Conservation (phyloP, 1,140 invertebrate genomes). For the Cepaea nemoralis region DNA sequence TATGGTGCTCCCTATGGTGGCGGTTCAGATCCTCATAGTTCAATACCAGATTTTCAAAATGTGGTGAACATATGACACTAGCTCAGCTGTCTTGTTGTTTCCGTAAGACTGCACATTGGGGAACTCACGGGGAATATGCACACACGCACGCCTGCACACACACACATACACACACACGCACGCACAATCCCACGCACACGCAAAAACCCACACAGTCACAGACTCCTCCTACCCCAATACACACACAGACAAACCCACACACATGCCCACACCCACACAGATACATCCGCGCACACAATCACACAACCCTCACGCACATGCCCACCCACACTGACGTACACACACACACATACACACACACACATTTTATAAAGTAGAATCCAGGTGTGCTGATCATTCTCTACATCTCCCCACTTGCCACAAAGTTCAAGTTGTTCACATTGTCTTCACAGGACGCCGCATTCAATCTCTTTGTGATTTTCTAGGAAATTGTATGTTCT, state of each 20-base stretch:
- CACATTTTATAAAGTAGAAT: not conserved
- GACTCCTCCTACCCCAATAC: slow-evolving; percentile 5
- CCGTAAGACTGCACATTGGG: slow-evolving; percentile 4
- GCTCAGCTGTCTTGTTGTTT: too few relatives aligned
- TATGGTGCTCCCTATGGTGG: not conserved
- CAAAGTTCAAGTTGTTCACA: too few relatives aligned
- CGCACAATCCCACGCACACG: slow-evolving; percentile 18
- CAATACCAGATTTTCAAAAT: slow-evolving; percentile 5
- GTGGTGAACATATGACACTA: not conserved
- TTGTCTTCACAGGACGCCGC: too few relatives aligned
- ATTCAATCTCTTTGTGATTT: too few relatives aligned
- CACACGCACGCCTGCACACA: slow-evolving; percentile 27
- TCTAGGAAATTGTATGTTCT: too few relatives aligned
- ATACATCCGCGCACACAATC: slow-evolving; percentile 17
- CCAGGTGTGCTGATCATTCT: too few relatives aligned
- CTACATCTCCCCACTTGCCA: too few relatives aligned
- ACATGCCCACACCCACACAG: slow-evolving; percentile 35
- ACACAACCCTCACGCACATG: slow-evolving; percentile 17
- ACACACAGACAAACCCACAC: slow-evolving; percentile 38
- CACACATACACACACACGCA: slow-evolving; percentile 35
- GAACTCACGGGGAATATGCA: not conserved
- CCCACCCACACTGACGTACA: slow-evolving; percentile 6
- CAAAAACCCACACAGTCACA: slow-evolving; percentile 31
- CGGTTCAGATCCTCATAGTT: not conserved
- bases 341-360: slow-evolving; percentile 28